Percentiles rank a stretch among this genome's conserved stretches.
phyloP scores from a whole-genome alignment of 2,888 invertebrate species.

The Diarsia mendica region DNA sequence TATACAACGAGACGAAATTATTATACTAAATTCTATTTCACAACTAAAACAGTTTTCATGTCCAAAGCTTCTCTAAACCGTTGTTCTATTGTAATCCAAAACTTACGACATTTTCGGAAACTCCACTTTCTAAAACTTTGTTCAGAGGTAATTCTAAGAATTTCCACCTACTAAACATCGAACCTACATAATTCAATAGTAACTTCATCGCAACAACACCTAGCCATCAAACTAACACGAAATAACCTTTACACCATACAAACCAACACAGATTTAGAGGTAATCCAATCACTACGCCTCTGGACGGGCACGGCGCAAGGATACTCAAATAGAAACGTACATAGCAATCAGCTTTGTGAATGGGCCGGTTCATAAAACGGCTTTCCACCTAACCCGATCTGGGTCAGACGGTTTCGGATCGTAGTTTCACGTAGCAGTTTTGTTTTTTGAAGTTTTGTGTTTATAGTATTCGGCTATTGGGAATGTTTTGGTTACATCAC shows the following conservation, averaged over 20 bases:
- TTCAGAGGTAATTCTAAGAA: neutral
- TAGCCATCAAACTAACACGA: slow-evolving; percentile 19
- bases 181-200: slow-evolving; percentile 4
- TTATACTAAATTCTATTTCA: neutral
- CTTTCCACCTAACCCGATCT: slow-evolving; percentile 52
- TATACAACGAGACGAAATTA: neutral
- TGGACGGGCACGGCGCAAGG: slow-evolving; percentile 39
- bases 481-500: slow-evolving; percentile 11
- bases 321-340: slow-evolving; percentile 62
- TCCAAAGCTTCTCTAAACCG: neutral
- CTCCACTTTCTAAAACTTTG: neutral
- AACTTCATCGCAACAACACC: slow-evolving; percentile 10
- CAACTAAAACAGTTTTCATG: neutral
- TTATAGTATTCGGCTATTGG: neutral
- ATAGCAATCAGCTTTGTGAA: slow-evolving; percentile 66
- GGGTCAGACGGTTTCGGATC: slow-evolving; percentile 50
- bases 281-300: slow-evolving; percentile 56
- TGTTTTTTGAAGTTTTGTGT: slow-evolving; percentile 5
- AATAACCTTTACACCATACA: slow-evolving; percentile 35
- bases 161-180: neutral
- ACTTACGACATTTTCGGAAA: neutral
- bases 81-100: neutral
- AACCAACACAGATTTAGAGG: slow-evolving; percentile 44
- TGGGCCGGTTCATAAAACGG: slow-evolving; percentile 57
- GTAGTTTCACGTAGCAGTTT: slow-evolving; percentile 23